Conservation (phyloP, 2,888 invertebrate species). For the Exocentrus adspersus region DNA sequence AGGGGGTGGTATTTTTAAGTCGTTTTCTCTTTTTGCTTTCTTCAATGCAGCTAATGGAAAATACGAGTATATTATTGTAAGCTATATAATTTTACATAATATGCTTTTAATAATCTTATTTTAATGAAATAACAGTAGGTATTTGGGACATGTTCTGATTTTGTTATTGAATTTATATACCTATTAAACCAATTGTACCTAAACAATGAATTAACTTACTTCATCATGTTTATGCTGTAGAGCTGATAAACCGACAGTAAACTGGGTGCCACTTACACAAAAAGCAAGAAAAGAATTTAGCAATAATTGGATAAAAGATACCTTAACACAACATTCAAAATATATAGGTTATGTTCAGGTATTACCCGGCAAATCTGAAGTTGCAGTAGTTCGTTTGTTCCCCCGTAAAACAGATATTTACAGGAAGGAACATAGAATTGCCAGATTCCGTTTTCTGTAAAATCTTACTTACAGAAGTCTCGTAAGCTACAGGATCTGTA, state of each 20-base stretch:
- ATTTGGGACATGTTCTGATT: neutral
- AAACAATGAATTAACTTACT: no score
- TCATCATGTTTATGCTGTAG: no score
- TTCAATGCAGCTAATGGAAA: neutral
- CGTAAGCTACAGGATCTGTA: neutral
- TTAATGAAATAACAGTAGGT: neutral
- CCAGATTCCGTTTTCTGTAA: neutral
- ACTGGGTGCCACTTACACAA: no score
- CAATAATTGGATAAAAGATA: no score
- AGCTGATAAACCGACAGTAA: no score
- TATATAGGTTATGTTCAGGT: neutral
- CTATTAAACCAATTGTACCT: neutral
- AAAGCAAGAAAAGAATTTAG: no score
- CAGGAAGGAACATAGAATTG: neutral
- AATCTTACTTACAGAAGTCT: neutral
- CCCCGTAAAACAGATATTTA: neutral
- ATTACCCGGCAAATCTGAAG: neutral
- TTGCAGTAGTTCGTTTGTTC: slow-evolving; percentile 1
- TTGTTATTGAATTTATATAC: neutral
- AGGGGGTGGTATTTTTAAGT: neutral
- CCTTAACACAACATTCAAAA: neutral
- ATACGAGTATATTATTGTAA: no score
- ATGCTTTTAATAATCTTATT: neutral
- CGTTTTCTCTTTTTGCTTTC: neutral
- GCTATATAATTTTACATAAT: neutral